phyloP scores from a whole-genome alignment of 37 sponge, comb jelly and placozoan genomes.

The Spongilla lacustris region DNA sequence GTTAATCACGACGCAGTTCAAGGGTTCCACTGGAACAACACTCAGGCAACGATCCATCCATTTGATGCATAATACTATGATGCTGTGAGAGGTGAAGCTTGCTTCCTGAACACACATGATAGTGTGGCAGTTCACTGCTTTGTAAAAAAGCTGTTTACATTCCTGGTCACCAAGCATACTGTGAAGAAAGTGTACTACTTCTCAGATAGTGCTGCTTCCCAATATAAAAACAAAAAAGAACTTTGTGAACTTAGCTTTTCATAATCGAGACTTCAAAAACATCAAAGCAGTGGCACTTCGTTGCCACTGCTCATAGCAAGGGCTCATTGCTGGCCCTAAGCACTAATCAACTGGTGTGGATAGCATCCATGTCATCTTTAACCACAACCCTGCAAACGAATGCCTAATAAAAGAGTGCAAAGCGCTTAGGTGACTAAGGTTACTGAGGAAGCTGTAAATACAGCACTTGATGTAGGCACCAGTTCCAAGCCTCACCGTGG shows the following conservation, averaged over 20 bases:
- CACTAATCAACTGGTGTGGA: too few relatives aligned
- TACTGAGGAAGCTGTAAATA: too few relatives aligned
- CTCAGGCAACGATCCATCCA: conserved; percentile 42
- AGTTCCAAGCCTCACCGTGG: too few relatives aligned
- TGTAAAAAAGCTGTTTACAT: conserved; percentile 34
- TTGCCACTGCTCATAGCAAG: conserved; percentile 64
- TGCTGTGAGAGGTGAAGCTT: conserved; percentile 10
- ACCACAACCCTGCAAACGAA: too few relatives aligned
- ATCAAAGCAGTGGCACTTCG: conserved; percentile 61
- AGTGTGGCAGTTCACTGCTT: conserved; percentile 49
- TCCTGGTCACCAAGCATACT: conserved; percentile 16
- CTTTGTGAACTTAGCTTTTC: conserved; percentile 55
- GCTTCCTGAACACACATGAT: conserved; percentile 49
- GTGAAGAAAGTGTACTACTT: conserved; percentile 48
- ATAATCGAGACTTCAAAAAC: conserved; percentile 49
- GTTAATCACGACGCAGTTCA: conserved; percentile 45
- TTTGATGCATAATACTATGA: conserved; percentile 34
- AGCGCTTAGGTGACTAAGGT: too few relatives aligned
- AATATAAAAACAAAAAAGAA: conserved; percentile 63
- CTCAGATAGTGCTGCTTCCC: conserved; percentile 60
- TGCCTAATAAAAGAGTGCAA: too few relatives aligned
- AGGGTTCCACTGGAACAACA: conserved; percentile 59
- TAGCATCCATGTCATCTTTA: too few relatives aligned
- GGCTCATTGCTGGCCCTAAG: too few relatives aligned
- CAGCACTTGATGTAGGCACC: too few relatives aligned